A percentile compares a stretch with the other conserved stretches of the same genome.
Evolutionary conservation across 2,888 invertebrate genomes (phyloP).

Genomic region (Sericinus montela): DNA sequence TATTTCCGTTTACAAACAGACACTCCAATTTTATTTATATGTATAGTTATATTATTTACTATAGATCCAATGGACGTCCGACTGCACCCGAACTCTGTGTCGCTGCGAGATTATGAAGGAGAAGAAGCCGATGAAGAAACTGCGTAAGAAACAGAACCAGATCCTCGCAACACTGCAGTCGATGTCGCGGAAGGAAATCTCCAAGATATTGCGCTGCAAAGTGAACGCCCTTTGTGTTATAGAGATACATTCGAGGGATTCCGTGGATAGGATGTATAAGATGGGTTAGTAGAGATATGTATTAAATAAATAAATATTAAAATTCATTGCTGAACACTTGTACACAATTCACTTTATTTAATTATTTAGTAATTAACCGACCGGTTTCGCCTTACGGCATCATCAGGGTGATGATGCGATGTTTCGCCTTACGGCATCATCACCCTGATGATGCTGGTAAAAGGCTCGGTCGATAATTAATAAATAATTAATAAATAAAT

Average conservation of each 20-base stretch:
- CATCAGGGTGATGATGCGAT: too few relatives aligned
- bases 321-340: too few relatives aligned
- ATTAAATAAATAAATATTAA: too few relatives aligned
- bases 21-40: too few relatives aligned
- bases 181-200: constrained; percentile 86
- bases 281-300: constrained; percentile 77
- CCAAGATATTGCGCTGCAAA: constrained; percentile 88
- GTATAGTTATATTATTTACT: not conserved
- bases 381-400: too few relatives aligned
- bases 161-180: constrained; percentile 87
- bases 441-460: too few relatives aligned
- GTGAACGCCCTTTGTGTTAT: constrained; percentile 92
- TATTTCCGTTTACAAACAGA: too few relatives aligned
- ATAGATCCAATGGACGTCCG: constrained; percentile 94
- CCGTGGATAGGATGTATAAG: constrained; percentile 92
- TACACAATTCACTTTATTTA: too few relatives aligned
- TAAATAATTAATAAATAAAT: too few relatives aligned
- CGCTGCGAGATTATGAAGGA: constrained; percentile 87
- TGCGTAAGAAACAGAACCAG: constrained; percentile 88
- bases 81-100: constrained; percentile 88
- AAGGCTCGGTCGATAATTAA: too few relatives aligned
- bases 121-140: constrained; percentile 88
- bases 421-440: too few relatives aligned
- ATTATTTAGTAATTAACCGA: too few relatives aligned
- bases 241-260: constrained; percentile 95